Percentiles rank a stretch among this genome's conserved stretches.
phyloP scores from a whole-genome alignment of 1,140 invertebrate genomes.

The Drosophila equinoxialis region DNA sequence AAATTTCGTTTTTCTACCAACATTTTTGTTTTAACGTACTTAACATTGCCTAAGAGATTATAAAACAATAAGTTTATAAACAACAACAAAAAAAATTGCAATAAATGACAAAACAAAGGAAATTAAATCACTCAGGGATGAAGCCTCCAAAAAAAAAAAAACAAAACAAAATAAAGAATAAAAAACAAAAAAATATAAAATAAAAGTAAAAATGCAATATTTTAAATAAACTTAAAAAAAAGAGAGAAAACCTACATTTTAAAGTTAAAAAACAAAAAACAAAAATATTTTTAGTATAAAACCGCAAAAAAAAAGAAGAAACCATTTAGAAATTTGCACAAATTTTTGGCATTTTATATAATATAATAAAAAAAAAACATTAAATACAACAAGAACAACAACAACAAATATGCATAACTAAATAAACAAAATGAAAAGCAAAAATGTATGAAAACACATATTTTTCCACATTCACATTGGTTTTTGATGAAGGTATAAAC shows the following conservation, averaged over 20 bases:
- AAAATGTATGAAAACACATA: constrained; percentile 19
- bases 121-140: constrained; percentile 81
- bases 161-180: constrained; percentile 48
- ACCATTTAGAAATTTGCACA: constrained; percentile 76
- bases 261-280: constrained; percentile 67
- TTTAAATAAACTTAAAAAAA: constrained; percentile 66
- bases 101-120: constrained; percentile 81
- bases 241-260: constrained; percentile 61
- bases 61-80: constrained; percentile 80
- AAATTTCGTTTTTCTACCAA: neutral
- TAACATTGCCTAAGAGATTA: constrained; percentile 72
- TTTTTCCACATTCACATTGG: constrained; percentile 20
- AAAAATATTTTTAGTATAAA: constrained; percentile 23
- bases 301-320: constrained; percentile 38
- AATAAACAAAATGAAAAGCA: constrained; percentile 26
- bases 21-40: constrained; percentile 37
- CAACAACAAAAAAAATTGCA: constrained; percentile 70
- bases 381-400: constrained; percentile 38
- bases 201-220: constrained; percentile 77
- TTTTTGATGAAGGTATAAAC: constrained; percentile 24
- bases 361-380: constrained; percentile 37
- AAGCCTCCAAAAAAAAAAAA: constrained; percentile 78
- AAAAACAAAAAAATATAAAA: constrained; percentile 39
- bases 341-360: constrained; percentile 81
- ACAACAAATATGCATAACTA: constrained; percentile 30